These are phyloP conservation scores for Premnoplex brunnescens DNA, from an alignment of 2,797 vertebrate species.

Conservation along the genomic window DNA sequence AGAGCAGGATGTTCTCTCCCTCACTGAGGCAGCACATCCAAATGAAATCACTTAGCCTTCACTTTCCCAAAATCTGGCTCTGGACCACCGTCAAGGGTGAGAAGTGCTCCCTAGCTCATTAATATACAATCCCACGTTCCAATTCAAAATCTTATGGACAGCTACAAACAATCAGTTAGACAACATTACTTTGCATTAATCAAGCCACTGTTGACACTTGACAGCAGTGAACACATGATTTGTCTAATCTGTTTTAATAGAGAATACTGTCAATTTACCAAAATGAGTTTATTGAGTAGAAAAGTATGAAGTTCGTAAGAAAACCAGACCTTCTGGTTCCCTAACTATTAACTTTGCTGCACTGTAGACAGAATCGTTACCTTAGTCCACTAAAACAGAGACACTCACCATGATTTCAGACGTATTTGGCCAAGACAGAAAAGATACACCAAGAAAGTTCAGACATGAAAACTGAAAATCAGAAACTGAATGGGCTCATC, in stretches of 20 bases:
- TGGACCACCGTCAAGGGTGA: not conserved
- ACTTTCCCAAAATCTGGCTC: not conserved
- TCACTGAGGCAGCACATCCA: not conserved
- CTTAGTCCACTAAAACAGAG: not conserved
- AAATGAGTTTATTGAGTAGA: not conserved
- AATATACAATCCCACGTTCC: not conserved
- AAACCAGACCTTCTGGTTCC: not conserved
- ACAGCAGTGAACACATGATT: slow-evolving; percentile 9
- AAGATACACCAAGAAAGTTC: not conserved
- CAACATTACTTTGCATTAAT: slow-evolving; percentile 6
- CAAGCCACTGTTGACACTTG: slow-evolving; percentile 18
- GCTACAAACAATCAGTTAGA: slow-evolving; percentile 6
- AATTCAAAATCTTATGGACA: slow-evolving; percentile 15
- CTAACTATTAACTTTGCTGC: not conserved
- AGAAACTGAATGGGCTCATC: not conserved
- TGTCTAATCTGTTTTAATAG: slow-evolving; percentile 4
- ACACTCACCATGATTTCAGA: not conserved
- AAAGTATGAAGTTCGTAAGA: not conserved
- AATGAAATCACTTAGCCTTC: not conserved
- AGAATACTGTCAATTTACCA: not conserved
- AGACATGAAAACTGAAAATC: not conserved
- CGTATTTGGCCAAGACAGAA: not conserved
- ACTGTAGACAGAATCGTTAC: not conserved
- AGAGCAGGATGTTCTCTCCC: not conserved
- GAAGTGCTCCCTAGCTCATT: not conserved